Conservation (phyloP, 2,888 invertebrate genomes). For the Megamerina dolium region DNA sequence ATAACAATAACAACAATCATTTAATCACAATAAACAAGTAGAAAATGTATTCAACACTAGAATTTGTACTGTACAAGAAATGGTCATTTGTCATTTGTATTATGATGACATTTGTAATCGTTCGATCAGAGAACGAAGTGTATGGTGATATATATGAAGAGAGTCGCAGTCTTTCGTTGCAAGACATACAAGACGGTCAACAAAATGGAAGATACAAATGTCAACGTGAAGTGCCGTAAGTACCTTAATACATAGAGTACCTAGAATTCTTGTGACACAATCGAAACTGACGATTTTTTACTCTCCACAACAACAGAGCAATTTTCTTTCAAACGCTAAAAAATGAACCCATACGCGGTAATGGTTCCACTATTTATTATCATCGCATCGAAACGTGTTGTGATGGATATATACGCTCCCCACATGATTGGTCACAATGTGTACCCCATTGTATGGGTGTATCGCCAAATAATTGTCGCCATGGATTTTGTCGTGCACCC, state of each 20-base stretch:
- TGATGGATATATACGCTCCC: constrained; percentile 59
- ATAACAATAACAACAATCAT: no score
- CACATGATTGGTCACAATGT: constrained; percentile 52
- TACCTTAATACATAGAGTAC: constrained; percentile 9
- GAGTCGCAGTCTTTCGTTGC: constrained; percentile 18
- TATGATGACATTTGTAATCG: no score
- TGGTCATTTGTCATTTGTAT: no score
- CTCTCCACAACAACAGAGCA: constrained; percentile 27
- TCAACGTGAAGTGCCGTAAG: constrained; percentile 41
- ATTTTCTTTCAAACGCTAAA: constrained; percentile 38
- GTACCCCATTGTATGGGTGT: constrained; percentile 43
- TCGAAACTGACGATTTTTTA: neutral
- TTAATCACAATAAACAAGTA: no score
- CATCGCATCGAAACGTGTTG: constrained; percentile 65
- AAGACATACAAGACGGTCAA: constrained; percentile 1
- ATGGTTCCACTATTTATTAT: constrained; percentile 44
- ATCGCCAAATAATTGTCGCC: constrained; percentile 48
- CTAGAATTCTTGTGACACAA: no score
- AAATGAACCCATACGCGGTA: constrained; percentile 43
- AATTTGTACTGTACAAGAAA: no score
- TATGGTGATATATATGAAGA: constrained; percentile 25
- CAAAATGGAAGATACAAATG: constrained; percentile 20
- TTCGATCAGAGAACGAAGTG: no score
- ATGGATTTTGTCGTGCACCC: constrained; percentile 51
- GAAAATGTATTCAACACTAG: no score